A percentile compares a stretch with the other conserved stretches of the same genome.
Conservation (phyloP, 53 echinoderm and acorn worm species). For the Mesocentrotus franciscanus region DNA sequence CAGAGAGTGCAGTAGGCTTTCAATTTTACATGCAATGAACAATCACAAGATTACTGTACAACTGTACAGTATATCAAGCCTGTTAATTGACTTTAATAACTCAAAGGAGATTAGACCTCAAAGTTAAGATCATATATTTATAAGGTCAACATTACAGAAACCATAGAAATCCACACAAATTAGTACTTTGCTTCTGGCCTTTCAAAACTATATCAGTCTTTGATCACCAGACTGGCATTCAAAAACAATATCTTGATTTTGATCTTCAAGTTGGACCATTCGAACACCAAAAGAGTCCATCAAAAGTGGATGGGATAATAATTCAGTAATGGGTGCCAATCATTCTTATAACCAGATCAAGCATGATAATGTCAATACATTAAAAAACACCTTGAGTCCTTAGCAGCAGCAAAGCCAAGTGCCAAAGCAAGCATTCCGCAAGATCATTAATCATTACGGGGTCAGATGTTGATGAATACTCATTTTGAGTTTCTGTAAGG, state of each 20-base stretch:
- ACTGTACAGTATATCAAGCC: neutral
- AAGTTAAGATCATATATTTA: neutral
- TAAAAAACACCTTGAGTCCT: conserved; percentile 7
- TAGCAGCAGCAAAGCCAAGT: neutral
- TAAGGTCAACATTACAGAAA: neutral
- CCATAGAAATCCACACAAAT: conserved; percentile 4
- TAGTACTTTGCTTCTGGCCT: conserved; percentile 4
- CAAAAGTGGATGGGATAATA: neutral
- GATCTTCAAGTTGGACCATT: neutral
- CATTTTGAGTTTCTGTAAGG: neutral
- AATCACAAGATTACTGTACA: too few relatives aligned
- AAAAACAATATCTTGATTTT: conserved; percentile 35
- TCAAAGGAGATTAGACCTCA: neutral
- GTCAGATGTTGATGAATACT: neutral
- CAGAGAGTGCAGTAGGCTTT: too few relatives aligned
- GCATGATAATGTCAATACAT: conserved; percentile 18
- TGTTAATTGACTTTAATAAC: neutral
- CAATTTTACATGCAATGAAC: too few relatives aligned
- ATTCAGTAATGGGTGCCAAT: conserved; percentile 48
- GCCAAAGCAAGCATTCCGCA: neutral
- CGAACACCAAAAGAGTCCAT: neutral
- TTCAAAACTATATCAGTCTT: neutral
- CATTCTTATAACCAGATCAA: conserved; percentile 50
- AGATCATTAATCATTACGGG: conserved; percentile 6
- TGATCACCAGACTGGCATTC: conserved; percentile 13